A percentile compares a stretch with the other conserved stretches of the same genome.
These are phyloP conservation scores for Nephotettix cincticeps DNA, from an alignment of 1,140 invertebrate genomes.

Conservation along the genomic window DNA sequence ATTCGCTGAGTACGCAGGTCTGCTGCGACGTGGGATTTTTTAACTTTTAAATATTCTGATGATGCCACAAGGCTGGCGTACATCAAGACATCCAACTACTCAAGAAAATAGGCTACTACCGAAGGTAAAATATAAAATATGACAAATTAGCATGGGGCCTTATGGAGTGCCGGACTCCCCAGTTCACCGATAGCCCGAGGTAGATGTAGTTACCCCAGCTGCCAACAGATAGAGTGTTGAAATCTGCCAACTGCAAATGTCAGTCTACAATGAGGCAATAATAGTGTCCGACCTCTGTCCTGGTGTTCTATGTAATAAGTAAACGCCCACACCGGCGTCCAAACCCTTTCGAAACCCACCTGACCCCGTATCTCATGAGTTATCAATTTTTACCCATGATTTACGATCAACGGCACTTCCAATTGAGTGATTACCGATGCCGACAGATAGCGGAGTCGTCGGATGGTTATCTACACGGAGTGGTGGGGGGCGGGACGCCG, in stretches of 20 bases:
- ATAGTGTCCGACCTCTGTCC: background rate
- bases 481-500: background rate
- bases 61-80: too few relatives aligned
- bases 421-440: slow-evolving; percentile 26
- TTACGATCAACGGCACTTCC: slow-evolving; percentile 19
- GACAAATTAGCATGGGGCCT: too few relatives aligned
- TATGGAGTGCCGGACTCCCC: too few relatives aligned
- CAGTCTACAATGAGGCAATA: slow-evolving; percentile 2
- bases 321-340: background rate
- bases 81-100: too few relatives aligned
- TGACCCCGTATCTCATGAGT: background rate
- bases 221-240: too few relatives aligned
- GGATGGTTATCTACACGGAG: slow-evolving; percentile 20
- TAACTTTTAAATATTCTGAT: too few relatives aligned
- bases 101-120: too few relatives aligned
- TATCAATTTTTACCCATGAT: slow-evolving; percentile 12
- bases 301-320: background rate
- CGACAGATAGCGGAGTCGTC: slow-evolving; percentile 21
- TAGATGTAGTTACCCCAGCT: too few relatives aligned
- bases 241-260: background rate
- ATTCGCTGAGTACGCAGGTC: too few relatives aligned
- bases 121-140: too few relatives aligned
- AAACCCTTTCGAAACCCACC: background rate
- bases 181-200: too few relatives aligned
- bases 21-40: too few relatives aligned